Conservation (phyloP, 2,797 vertebrate species). For the Kryptopterus vitreolus region DNA sequence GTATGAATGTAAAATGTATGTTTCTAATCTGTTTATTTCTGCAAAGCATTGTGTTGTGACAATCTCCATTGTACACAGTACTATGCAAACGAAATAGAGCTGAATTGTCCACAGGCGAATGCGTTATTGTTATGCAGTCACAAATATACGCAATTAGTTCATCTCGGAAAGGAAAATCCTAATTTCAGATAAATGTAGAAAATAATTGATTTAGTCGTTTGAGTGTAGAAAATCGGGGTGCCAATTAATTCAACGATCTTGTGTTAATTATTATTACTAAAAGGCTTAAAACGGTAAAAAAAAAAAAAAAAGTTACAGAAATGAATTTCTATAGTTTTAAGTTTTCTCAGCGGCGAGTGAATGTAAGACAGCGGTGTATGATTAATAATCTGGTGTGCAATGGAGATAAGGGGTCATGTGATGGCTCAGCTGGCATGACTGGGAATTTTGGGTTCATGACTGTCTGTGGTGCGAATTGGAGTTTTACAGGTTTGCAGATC, state of each 20-base stretch:
- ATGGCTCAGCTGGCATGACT: neutral
- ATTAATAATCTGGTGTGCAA: neutral
- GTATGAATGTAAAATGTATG: too few species aligned
- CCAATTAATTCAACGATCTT: neutral
- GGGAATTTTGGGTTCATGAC: constrained; percentile 5
- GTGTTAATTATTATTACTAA: neutral
- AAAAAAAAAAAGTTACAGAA: neutral
- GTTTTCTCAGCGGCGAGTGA: neutral
- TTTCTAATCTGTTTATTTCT: too few species aligned
- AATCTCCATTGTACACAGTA: too few species aligned
- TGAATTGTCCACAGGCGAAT: neutral
- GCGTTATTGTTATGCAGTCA: neutral
- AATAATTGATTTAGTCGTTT: neutral
- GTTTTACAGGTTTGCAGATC: neutral
- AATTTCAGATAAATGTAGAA: neutral
- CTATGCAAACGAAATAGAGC: too few species aligned
- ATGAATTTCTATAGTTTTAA: neutral
- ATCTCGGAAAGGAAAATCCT: neutral
- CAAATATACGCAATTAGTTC: neutral
- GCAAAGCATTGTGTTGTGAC: too few species aligned
- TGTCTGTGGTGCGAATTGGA: neutral
- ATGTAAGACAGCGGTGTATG: neutral
- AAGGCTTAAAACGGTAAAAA: too few species aligned
- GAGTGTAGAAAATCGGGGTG: neutral
- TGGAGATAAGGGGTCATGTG: neutral